phyloP scores from a whole-genome alignment of 2,888 invertebrate species.

The Fragum whitleyi region DNA sequence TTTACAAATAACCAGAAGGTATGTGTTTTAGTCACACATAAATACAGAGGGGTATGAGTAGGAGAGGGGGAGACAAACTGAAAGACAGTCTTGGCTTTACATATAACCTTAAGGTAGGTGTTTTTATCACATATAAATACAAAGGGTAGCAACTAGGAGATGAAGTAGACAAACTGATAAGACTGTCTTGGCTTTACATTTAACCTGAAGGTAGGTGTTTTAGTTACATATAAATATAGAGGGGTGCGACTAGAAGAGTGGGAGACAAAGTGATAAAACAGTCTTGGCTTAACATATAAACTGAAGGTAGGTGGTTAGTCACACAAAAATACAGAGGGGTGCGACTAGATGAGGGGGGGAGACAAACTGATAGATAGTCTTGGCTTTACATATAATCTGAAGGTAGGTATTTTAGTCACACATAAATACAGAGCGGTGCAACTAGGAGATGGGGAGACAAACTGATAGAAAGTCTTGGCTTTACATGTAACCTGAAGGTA shows the following conservation, averaged over 20 bases:
- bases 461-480: slow-evolving; percentile 63
- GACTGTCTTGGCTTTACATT: slow-evolving; percentile 65
- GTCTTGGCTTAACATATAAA: slow-evolving; percentile 64
- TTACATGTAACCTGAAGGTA: slow-evolving; percentile 64
- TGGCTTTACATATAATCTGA: slow-evolving; percentile 63
- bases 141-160: slow-evolving; percentile 54
- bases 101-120: slow-evolving; percentile 61
- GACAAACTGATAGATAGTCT: slow-evolving; percentile 64
- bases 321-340: slow-evolving; percentile 56
- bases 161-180: slow-evolving; percentile 59
- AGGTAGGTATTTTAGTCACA: slow-evolving; percentile 41
- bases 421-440: slow-evolving; percentile 55
- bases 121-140: slow-evolving; percentile 31
- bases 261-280: slow-evolving; percentile 60
- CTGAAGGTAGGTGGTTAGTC: slow-evolving; percentile 47
- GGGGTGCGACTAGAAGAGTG: slow-evolving; percentile 59
- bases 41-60: slow-evolving; percentile 55
- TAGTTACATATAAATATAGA: slow-evolving; percentile 41
- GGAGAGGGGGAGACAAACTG: slow-evolving; percentile 58
- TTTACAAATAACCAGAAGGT: slow-evolving; percentile 64
- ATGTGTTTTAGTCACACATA: slow-evolving; percentile 14
- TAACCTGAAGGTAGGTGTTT: slow-evolving; percentile 56
- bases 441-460: slow-evolving; percentile 61
- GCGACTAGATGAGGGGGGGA: slow-evolving; percentile 58
- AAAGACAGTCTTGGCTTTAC: slow-evolving; percentile 64